Evolutionary conservation across 2,888 invertebrate genomes (phyloP), one percentile per base, ranked within the genome.

Genomic region (Drosophila siamana): DNA sequence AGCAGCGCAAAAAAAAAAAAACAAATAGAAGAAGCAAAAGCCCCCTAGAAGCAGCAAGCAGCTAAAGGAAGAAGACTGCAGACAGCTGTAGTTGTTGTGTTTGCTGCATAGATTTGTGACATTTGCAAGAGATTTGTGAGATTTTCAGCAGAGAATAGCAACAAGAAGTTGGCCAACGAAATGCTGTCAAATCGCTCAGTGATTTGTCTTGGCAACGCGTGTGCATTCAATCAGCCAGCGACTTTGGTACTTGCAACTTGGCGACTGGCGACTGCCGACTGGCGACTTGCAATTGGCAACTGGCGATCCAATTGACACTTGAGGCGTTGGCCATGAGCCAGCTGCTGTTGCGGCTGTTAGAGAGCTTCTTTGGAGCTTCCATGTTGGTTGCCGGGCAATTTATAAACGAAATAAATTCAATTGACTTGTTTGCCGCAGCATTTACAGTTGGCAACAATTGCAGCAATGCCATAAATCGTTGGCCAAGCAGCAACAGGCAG

Each of bases 381-480:
- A 26, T 62, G 63, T 30, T 22, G 61, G 51, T 57, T 64, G 50
- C 46, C 41, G 55, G 76, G 88, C 88, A 88, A 84, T 84, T 85
- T 85, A 85, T 88, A 84, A 84, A 79, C 88, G 85, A 86, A 88
- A 85, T 88, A 88, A 85, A 85, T 88, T 86, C 87, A 86, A 88
- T 88, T 88, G 88, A 86, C 85, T 85, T 85, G 88, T 86, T 85
- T 85, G 85, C 88, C 77, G 81, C 84, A 83, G 88, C 88, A 86
- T 85, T 85, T 88, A 85, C 85, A 85, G 85, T 85, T 88, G 88
- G 87, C 85, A 85, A 88, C 88, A 85, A 88, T 88, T 86, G 88
- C 85, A 73, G 85, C 88, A 84, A 80, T 88, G 82, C 82, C 87
- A 86, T 88, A 88, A 88, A 88, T 88, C 86, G 87, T 81, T 68